Evolutionary conservation across 2,888 invertebrate genomes (phyloP), one percentile per base, ranked within the genome.

Genomic region (Melanophora roralis): DNA sequence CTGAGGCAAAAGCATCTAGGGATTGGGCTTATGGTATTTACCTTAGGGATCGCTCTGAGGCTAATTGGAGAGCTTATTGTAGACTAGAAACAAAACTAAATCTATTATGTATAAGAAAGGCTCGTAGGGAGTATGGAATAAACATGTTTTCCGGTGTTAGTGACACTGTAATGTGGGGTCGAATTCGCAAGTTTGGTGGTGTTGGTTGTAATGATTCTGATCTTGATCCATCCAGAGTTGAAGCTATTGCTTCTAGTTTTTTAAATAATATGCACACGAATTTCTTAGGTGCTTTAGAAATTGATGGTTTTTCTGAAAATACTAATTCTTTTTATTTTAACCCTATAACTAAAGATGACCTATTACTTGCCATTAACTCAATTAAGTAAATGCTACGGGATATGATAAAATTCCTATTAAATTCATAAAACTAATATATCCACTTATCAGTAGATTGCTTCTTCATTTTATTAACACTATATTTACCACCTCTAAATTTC

Each of bases 31-130:
- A 47, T 16, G 9, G 14, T 6, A 14, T 11, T 12, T 62, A 45
- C 9, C 34, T 49, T n/a, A 49, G 19, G 12, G 32, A 64, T 21
- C 47, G 34, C 11, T 12, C 47, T 12, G 64, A 47, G 1, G 9
- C 14, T 7, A 49, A 64, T 8, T 49, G 64, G 36, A 64, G n/a
- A n/a, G 19, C n/a, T 7, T 51, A 47, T 4, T 64, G 64, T 3
- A 51, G 34, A 3, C 32, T 64, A 34, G 49, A 19, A 64, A 64
- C 14, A 65, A 38, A 14, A 7, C 38, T 8, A 65, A 65, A 23
- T 65, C 65, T n/a, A 23, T 65, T n/a, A n/a, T n/a, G n/a, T 16
- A 65, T 65, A 23, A 51, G 65, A 65, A 65, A 36, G 38, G 9
- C 49, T 23, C 65, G 51, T 51, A 19, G 51, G 4, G 53, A 27